phyloP scores from a whole-genome alignment of 1,140 invertebrate genomes.

The Drosophila nebulosa region DNA sequence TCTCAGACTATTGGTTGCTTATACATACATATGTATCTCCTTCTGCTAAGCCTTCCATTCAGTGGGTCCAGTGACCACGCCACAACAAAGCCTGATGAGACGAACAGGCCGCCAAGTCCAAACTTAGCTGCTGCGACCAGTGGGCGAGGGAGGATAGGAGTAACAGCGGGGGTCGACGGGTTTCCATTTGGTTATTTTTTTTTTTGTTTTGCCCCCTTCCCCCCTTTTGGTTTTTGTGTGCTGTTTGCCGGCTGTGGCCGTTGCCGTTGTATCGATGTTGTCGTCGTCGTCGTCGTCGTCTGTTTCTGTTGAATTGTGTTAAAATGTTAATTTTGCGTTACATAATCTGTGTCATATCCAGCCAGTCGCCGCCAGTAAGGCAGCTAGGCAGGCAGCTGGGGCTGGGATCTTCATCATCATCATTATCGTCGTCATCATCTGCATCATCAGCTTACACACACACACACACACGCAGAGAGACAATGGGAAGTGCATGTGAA shows the following conservation, averaged over 20 bases:
- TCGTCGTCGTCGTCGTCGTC: conserved; percentile 39
- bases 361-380: conserved; percentile 31
- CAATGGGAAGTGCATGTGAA: conserved; percentile 65
- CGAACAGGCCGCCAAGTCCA: conserved; percentile 16
- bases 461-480: conserved; percentile 12
- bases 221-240: conserved; percentile 20
- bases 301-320: conserved; percentile 72
- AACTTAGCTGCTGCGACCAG: conserved; percentile 25
- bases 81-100: conserved; percentile 57
- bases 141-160: conserved; percentile 14
- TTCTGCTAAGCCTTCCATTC: conserved; percentile 19
- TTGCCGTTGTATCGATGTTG: conserved; percentile 47
- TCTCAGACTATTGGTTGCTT: conserved; percentile 9
- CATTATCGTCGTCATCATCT: background rate
- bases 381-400: conserved; percentile 35
- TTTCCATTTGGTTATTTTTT: conserved; percentile 41
- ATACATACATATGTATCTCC: conserved; percentile 32
- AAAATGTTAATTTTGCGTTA: conserved; percentile 77
- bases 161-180: conserved; percentile 31
- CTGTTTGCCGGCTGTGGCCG: conserved; percentile 14
- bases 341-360: conserved; percentile 78
- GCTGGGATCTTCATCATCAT: conserved; percentile 65
- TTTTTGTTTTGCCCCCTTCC: no score
- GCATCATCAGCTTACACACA: background rate
- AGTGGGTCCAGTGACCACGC: conserved; percentile 29